Conservation (phyloP, 2,113 vertebrate genomes). For the Rutilus rutilus region DNA sequence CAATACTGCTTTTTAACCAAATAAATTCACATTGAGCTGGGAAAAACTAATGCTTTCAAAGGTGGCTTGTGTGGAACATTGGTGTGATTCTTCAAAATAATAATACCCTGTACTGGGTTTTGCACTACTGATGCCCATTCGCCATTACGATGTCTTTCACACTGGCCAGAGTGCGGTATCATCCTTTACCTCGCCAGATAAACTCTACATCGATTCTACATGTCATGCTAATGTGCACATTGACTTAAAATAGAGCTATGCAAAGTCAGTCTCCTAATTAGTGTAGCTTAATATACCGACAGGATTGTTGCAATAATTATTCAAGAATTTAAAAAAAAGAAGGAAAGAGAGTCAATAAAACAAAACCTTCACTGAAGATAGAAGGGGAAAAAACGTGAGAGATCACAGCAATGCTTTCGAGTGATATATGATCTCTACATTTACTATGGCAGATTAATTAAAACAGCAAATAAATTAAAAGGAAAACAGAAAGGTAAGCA, state of each 20-base stretch:
- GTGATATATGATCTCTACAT: conserved; percentile 43
- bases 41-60: conserved; percentile 65
- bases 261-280: conserved; percentile 77
- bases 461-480: conserved; percentile 76
- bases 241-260: conserved; percentile 75
- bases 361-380: conserved; percentile 58
- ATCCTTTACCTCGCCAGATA: conserved; percentile 53
- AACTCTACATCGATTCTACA: conserved; percentile 56
- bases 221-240: conserved; percentile 62
- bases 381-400: conserved; percentile 44
- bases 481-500: conserved; percentile 36
- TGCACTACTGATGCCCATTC: conserved; percentile 55
- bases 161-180: conserved; percentile 68
- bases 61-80: conserved; percentile 65
- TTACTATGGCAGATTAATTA: conserved; percentile 34
- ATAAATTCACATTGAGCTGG: conserved; percentile 76
- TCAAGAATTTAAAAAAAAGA: conserved; percentile 58
- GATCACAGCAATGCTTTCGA: conserved; percentile 55
- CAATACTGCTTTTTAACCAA: conserved; percentile 77
- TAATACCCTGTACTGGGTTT: conserved; percentile 46
- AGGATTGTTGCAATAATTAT: conserved; percentile 62
- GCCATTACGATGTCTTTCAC: conserved; percentile 68
- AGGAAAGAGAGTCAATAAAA: conserved; percentile 24
- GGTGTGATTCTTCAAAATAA: conserved; percentile 60
- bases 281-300: conserved; percentile 79